Evolutionary conservation across 2,888 invertebrate genomes (phyloP), one percentile per base, ranked within the genome.

Genomic region (Holacanthella duospinosa): DNA sequence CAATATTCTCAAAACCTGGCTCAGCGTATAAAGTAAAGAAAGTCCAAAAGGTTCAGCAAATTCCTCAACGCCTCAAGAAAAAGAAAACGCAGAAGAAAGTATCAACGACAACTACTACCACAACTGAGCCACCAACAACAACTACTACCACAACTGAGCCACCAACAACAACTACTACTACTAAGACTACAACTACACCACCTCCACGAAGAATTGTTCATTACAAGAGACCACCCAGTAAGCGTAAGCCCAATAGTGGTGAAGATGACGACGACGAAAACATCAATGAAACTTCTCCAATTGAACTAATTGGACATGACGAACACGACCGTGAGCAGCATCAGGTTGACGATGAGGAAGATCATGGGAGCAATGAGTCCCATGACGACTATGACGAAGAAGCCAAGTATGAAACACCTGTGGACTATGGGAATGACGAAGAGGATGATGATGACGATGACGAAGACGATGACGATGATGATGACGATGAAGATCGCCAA

Each of bases 81-180:
- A 28, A 25, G 56, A 55, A 26, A 12, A 21, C 19, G 43, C 55
- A 56, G 44, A 61, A 44, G 26, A 43, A n/a, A n/a, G n/a, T n/a
- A n/a, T n/a, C n/a, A n/a, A n/a, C 26, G 54, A 55, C 60, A 54
- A 21, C 55, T 6, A 28, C 55, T 6, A 28, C 28, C 25, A 55
- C 55, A 27, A n/a, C 6, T 6, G 55, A 4, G 16, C 24, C 55
- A 6, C 16, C 28, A 26, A 25, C 26, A 21, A 55, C 28, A 21
- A 55, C 55, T 26, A 55, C 26, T 21, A 28, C 28, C 55, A 55
- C 55, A 27, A 55, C 28, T 55, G 26, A 55, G n/a, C 16, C 55
- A 26, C 24, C 26, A 6, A 55, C 55, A 9, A 27, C 55, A 36
- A 25, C 60, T 27, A 60, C 43, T 43, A 43, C 27, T n/a, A 54